Base-by-base conservation (phyloP, 2,888 invertebrate species). In the Colostygia pectinataria region DNA sequence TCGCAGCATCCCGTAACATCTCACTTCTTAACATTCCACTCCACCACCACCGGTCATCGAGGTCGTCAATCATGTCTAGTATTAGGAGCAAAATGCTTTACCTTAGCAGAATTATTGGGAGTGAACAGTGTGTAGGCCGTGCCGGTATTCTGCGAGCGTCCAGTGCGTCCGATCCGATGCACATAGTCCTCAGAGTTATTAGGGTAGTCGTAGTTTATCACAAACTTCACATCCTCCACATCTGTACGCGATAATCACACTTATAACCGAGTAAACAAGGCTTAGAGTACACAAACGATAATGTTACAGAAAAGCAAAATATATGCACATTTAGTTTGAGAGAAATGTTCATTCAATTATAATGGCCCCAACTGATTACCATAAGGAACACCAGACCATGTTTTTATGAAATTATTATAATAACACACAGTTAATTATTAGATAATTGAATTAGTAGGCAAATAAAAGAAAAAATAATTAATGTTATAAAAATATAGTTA, bases 211-310 rank as follows among this genome's bases (percentile, higher is more conserved):
- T 96, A 98, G 93, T 99, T 99, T 91, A 99, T 98, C 73, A 99
- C 99, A 93, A 97, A 98, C 92, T 98, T 98, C 81, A 99, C 98
- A 91, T 99, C 99, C 83, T 98, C 98, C 85, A 99, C 98, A 93
- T 99, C 99, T 99, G 93, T 63, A 64, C 61, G 58, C 53, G 61
- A 66, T 42, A 61, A 49, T 48, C 14, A 45, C 28, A 37, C 31
- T 13, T 47, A 40, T 57, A 42, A 56, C 15, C 12, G 33, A 32
- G 28, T 1, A 27, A 27, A 38, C 33, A 48, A 10, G 29, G 36
- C 24, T 27, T 24, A 43, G 4, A n/a, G 14, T 24, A 53, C 39
- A 31, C 41, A 45, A 48, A 46, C 50, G 48, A 42, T 53, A 49
- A 57, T 49, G 55, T 55, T 50, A 57, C 41, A 54, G 27, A 52